These are phyloP conservation scores for Oryzias woworae DNA, from an alignment of 2,113 vertebrate species.

Conservation along the genomic window DNA sequence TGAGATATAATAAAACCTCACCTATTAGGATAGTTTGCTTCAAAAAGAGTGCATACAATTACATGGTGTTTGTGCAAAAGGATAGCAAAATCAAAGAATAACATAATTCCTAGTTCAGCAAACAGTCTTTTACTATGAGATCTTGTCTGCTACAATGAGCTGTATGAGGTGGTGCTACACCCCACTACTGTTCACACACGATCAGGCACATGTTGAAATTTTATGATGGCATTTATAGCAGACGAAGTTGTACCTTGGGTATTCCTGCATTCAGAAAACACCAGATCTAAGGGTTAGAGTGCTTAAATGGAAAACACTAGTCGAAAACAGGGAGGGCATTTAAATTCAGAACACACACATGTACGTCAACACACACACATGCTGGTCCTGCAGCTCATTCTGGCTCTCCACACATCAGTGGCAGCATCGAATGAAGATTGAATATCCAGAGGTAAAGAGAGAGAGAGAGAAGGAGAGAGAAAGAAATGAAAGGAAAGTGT, in stretches of 20 bases:
- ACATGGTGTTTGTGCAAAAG: background rate
- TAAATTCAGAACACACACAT: constrained; percentile 47
- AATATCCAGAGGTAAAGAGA: constrained; percentile 42
- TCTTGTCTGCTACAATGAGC: constrained; percentile 5
- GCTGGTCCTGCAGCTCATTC: constrained; percentile 52
- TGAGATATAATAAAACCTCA: background rate
- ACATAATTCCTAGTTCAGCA: background rate
- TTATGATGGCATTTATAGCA: constrained; percentile 6
- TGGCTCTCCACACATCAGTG: constrained; percentile 58
- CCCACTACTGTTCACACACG: background rate
- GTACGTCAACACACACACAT: constrained; percentile 7
- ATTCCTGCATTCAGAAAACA: background rate
- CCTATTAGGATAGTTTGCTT: background rate
- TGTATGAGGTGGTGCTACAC: background rate
- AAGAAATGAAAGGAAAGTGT: constrained; percentile 29
- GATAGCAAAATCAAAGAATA: background rate
- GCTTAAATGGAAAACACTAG: constrained; percentile 54
- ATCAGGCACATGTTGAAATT: background rate
- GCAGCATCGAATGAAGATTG: constrained; percentile 64
- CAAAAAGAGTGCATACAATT: background rate
- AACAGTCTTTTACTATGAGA: background rate
- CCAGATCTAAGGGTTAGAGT: constrained; percentile 21
- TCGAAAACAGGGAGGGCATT: constrained; percentile 29
- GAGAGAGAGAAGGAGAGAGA: constrained; percentile 13
- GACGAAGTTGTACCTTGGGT: constrained; percentile 15